Base-by-base conservation (phyloP, 92 coral and sea anemone species). In the Palythoa grandis region DNA sequence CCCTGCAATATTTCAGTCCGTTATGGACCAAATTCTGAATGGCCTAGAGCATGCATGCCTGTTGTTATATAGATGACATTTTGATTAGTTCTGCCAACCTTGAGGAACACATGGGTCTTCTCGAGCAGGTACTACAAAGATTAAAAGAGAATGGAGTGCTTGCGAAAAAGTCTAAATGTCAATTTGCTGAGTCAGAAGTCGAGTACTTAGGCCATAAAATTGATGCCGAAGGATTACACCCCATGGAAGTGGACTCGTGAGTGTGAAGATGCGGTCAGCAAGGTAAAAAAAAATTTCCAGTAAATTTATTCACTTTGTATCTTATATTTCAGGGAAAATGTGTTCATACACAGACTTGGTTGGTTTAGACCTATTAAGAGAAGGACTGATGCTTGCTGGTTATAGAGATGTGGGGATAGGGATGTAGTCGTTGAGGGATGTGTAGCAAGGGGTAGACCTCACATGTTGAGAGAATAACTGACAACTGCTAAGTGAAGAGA, bases 41-140 rank as follows among this genome's bases (percentile, higher is more conserved):
- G 60, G 17, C 60, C 72, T 86, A 43, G 60, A 78, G 48, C 52
- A 74, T 78, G 48, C 52, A 74, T 78, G 89, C 76, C 57, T 70
- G 58, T 13, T 86, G 89, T 69, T 52, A 80, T 57, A 70, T 77
- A 54, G 89, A 86, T 54, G 89, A 86, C 76, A 86, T 86, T 13
- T 77, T 86, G 60, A 70, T 86, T 47, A 58, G 72, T 47, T 75
- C 79, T 22, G n/a, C 35, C 63, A 75, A 11, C 60, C 60, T 54
- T 17, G 12, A 54, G 60, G 60, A 54, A 54, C 60, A 54, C 60
- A 54, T 54, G 79, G 79, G 17, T 75, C 79, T 75, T 75, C 79
- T 75, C 61, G 38, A 75, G 63, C 79, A 75, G 61, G 79, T 75
- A 75, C 79, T 75, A 2, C 79, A 75, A 75, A 75, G 79, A 75